Base-by-base conservation (phyloP, 2,113 vertebrate genomes). In the Hystrix brachyura region DNA sequence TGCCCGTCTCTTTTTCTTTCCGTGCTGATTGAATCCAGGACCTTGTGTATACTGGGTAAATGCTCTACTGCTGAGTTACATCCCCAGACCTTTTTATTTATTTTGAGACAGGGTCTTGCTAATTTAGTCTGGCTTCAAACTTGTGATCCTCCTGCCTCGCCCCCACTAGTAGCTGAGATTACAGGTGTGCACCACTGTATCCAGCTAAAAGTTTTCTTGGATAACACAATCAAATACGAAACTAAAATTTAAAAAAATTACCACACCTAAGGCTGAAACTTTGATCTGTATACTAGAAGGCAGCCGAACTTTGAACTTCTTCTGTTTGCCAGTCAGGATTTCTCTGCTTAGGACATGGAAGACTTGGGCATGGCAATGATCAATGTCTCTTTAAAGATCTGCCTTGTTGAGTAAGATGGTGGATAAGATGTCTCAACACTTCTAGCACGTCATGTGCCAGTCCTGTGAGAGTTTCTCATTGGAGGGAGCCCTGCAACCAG, bases 351-450 rank as follows among this genome's bases (percentile, higher is more conserved):
- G 53, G 46, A 89, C 88, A 81, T 55, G 32, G 48, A 19, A 46
- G 27, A 57, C 85, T 74, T 79, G 64, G 21, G 48, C 15, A 60
- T 78, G 83, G 18, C 43, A 72, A 84, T 64, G 13, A 55, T 72
- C 67, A 74, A 34, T 53, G 51, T 76, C 62, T 91, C 62, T 93
- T 91, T 46, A 88, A 95, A 93, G 43, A 57, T 64, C 64, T 23
- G 25, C 94, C 59, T 84, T 82, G 29, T 67, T 92, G 82, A 87
- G 80, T 84, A 91, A 96, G 59, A 59, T 38, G 46, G 90, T 92
- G 57, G 87, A 87, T 72, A 29, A 59, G 84, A 94, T 94, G 94
- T 96, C 79, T 85, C 95, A 91, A 92, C 59, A 59, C 53, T 69
- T 87, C 15, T n/a, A 65, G 57, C 14, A 65, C 1, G 4, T 91